Conservation (phyloP, 2,797 vertebrate species). For the Micrastur ruficollis region DNA sequence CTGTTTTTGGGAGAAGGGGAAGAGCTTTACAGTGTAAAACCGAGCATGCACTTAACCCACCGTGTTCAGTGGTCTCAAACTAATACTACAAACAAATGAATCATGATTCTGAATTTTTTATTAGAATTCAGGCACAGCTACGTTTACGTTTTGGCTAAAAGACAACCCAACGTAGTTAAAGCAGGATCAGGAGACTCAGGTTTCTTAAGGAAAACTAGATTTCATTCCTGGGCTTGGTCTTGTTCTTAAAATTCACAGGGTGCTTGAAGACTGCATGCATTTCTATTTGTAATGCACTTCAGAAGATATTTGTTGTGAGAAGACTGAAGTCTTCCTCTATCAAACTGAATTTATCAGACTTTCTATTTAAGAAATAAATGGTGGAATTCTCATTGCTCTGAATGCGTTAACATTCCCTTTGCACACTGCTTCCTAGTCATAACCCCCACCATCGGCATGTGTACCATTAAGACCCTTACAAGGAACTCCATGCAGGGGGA, state of each 20-base stretch:
- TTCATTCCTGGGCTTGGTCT: background rate
- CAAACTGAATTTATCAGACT: background rate
- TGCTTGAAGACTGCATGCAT: background rate
- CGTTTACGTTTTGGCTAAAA: background rate
- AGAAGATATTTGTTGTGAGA: background rate
- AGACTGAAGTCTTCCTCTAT: background rate
- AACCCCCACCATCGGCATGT: background rate
- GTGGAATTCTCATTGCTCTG: background rate
- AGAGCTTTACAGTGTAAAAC: background rate
- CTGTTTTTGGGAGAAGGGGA: background rate
- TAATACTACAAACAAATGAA: background rate
- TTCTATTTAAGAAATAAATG: background rate
- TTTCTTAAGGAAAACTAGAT: background rate
- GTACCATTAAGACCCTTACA: conserved; percentile 46
- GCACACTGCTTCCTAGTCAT: background rate
- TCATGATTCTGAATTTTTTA: background rate
- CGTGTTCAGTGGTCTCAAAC: background rate
- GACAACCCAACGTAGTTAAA: background rate
- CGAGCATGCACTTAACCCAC: background rate
- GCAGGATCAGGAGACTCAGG: background rate
- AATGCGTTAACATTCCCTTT: background rate
- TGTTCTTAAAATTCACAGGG: background rate
- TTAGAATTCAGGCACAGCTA: background rate
- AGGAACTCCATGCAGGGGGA: conserved; percentile 82
- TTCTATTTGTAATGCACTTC: background rate